Conservation (phyloP, 1,140 invertebrate species). For the Megalonaias nervosa region DNA sequence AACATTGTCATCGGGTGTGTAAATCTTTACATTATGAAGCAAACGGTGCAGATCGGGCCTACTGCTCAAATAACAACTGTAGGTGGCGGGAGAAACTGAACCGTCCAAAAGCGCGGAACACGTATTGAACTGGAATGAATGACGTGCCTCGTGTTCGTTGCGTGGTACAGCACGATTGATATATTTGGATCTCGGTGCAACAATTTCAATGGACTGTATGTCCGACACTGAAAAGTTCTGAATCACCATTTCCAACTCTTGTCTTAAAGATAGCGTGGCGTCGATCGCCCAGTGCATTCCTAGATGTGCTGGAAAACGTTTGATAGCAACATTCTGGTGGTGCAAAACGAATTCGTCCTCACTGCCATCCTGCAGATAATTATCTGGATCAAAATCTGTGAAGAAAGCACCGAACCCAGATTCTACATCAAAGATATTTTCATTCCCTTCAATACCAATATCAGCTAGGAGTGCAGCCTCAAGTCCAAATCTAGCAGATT, state of each 20-base stretch:
- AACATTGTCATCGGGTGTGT: slow-evolving; percentile 44
- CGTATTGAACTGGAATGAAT: slow-evolving; percentile 63
- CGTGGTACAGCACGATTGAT: slow-evolving; percentile 57
- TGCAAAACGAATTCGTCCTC: slow-evolving; percentile 42
- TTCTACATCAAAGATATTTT: slow-evolving; percentile 53
- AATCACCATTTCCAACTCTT: slow-evolving; percentile 14
- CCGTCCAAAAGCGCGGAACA: slow-evolving; percentile 57
- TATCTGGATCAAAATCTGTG: slow-evolving; percentile 54
- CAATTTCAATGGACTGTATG: slow-evolving; percentile 43
- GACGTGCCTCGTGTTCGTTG: slow-evolving; percentile 55
- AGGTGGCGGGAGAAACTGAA: slow-evolving; percentile 46
- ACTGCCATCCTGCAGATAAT: slow-evolving; percentile 19
- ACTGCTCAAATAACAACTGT: slow-evolving; percentile 21
- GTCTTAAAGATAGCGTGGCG: slow-evolving; percentile 41
- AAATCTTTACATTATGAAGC: slow-evolving; percentile 43
- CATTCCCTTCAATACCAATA: slow-evolving; percentile 56
- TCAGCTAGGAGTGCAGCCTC: slow-evolving; percentile 58
- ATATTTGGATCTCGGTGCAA: slow-evolving; percentile 55
- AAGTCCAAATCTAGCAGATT: slow-evolving; percentile 58
- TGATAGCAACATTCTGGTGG: slow-evolving; percentile 58
- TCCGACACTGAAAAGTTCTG: slow-evolving; percentile 9
- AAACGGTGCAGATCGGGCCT: slow-evolving; percentile 43
- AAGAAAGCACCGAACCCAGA: slow-evolving; percentile 60
- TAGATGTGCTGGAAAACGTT: slow-evolving; percentile 59
- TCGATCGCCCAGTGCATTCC: slow-evolving; percentile 65